Base-by-base conservation (phyloP, 2,888 invertebrate genomes). In the Phortica okadai region DNA sequence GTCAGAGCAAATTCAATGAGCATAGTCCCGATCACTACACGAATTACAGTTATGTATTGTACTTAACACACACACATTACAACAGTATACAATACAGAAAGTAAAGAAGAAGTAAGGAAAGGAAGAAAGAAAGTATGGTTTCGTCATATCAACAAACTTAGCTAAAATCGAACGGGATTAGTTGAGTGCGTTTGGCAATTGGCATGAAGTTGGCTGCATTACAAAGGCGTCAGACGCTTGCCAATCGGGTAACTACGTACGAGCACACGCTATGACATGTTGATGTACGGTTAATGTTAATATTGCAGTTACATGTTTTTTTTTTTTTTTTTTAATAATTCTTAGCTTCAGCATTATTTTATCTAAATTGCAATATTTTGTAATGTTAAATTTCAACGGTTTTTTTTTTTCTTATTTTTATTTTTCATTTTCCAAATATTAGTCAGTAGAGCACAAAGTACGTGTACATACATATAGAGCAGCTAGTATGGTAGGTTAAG, bases 101-200 rank as follows among this genome's bases (percentile, higher is more conserved):
- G 56, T 56, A n/a, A 56, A 56, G 56, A 16, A n/a, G 16, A 56
- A 56, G 56, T 16, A 16, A 56, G 33, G 56, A 56, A 56, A 56
- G 56, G 16, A 56, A n/a, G n/a, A 25, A 11, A 62, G 62, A 25
- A 62, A 25, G 25, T 10, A 25, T 21, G 42, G 73, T 75, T 80
- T 87, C 85, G 85, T 86, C 85, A 85, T 85, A 85, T 85, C 85
- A 85, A 87, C 80, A 79, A 81, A 81, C 87, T 87, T 82, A 84
- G 78, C 62, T 62, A 62, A 10, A 16, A 62, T 16, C 58, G 58
- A 59, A 25, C 21, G 33, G 33, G 62, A 25, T 62, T 62, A 62
- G 62, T 62, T 25, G 11, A 62, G 62, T 62, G 25, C 25, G 25
- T 25, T 33, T 33, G n/a, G 25, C 21, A 25, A 62, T 25, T 62